Evolutionary conservation across 2,113 vertebrate genomes (phyloP).

Genomic region (Barbus barbus): DNA sequence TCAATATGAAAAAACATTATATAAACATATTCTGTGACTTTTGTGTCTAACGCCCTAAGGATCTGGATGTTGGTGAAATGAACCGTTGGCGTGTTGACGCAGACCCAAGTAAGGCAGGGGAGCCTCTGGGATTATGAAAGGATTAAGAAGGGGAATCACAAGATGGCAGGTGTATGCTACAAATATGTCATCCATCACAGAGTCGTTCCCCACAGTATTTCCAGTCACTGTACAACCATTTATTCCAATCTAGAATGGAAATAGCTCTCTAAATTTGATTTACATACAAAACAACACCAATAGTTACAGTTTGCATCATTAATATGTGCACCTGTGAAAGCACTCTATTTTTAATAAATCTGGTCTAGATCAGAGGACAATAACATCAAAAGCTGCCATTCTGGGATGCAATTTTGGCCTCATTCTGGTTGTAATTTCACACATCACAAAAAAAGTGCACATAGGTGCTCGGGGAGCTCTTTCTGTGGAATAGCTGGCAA

Average conservation of each 20-base stretch:
- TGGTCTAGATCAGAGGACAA: constrained; percentile 10
- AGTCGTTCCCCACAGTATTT: constrained; percentile 21
- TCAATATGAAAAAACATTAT: no score
- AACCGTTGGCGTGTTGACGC: constrained; percentile 15
- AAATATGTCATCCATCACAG: constrained; percentile 17
- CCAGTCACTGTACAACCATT: neutral
- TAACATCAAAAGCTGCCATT: constrained; percentile 5
- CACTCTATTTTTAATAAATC: neutral
- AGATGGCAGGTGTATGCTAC: constrained; percentile 34
- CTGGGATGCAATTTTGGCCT: constrained; percentile 34
- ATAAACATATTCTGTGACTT: neutral
- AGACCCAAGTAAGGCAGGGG: constrained; percentile 15
- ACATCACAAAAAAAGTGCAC: constrained; percentile 35
- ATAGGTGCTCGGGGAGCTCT: constrained; percentile 6
- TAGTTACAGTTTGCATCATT: constrained; percentile 5
- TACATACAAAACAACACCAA: no score
- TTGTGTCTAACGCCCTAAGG: constrained; percentile 2
- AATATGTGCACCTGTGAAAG: neutral
- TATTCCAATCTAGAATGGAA: neutral
- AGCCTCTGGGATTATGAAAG: constrained; percentile 40
- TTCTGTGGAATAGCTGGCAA: constrained; percentile 36
- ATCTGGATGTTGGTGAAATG: neutral
- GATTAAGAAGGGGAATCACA: constrained; percentile 34
- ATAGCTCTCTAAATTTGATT: neutral
- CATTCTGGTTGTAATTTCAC: constrained; percentile 26